Evolutionary conservation across 2,113 vertebrate species (phyloP), one percentile per base, ranked within the genome.

Genomic region (Callionymus lyra): DNA sequence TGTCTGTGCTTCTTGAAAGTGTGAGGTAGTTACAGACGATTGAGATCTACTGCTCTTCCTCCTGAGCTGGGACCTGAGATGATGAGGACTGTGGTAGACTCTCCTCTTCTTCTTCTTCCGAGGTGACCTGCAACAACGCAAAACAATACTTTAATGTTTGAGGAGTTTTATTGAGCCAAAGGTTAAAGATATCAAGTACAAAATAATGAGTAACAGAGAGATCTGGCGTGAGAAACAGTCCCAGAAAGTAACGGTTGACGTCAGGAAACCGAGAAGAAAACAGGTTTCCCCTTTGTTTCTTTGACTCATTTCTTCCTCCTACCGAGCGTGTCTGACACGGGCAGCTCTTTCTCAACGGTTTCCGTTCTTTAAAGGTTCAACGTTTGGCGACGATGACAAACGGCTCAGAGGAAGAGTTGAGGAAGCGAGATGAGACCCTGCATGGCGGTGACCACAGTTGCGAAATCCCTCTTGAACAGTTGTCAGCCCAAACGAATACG

Each of bases 291-390:
- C 68, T 70, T 60, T 2, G 53, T 49, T 31, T 47, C 54, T 77
- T 79, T 85, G 81, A 86, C 77, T 87, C 84, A 86, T 85, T n/a
- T 83, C 75, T 71, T 76, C 73, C 68, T 76, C 70, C 76, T 73
- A 42, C 38, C 14, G 36, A 75, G 61, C 58, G 41, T 63, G 61
- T 8, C 39, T 72, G 15, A 12, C 63, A 82, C 68, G 79, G 58
- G 67, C 64, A 79, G 72, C 21, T 63, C 76, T 72, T 58, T 61
- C 63, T 57, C 65, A 72, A 82, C 63, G 54, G 80, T 84, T 85
- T 84, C 80, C 75, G 67, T 81, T 80, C 70, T 70, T 71, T 43
- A 66, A 66, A 68, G 52, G 53, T 63, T 56, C 49, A 27, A 27
- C 21, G 8, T 27, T 27, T 19, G 46, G 43, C 36, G 18, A 38